A percentile compares a stretch with the other conserved stretches of the same genome.
These are phyloP conservation scores for Hephaestus fuliginosus DNA, from an alignment of 2,797 vertebrate genomes.

Conservation along the genomic window DNA sequence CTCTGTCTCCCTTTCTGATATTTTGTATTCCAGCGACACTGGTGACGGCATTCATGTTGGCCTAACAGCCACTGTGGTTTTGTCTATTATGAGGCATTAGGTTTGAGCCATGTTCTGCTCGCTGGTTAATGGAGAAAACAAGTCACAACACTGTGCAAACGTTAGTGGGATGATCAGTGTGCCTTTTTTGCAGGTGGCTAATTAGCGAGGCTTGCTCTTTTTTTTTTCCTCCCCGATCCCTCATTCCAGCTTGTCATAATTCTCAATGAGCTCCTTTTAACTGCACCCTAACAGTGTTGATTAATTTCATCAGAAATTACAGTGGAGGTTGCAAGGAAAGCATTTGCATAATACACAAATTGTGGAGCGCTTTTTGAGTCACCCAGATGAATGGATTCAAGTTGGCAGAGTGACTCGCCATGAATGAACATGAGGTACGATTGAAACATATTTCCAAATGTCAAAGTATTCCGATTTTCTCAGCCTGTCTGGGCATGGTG, in stretches of 20 bases:
- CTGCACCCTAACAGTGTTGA: slow-evolving; percentile 50
- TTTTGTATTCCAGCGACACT: slow-evolving; percentile 71
- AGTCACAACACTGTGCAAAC: slow-evolving; percentile 53
- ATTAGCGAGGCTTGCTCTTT: slow-evolving; percentile 53
- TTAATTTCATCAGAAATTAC: slow-evolving; percentile 67
- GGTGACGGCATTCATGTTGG: slow-evolving; percentile 35
- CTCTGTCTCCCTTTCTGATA: slow-evolving; percentile 69
- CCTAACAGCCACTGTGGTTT: slow-evolving; percentile 54
- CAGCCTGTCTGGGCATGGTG: slow-evolving; percentile 35
- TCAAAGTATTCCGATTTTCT: slow-evolving; percentile 58
- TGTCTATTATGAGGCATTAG: slow-evolving; percentile 60
- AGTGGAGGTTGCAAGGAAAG: slow-evolving; percentile 38
- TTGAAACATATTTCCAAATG: slow-evolving; percentile 67
- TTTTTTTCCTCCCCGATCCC: background rate
- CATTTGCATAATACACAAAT: slow-evolving; percentile 71
- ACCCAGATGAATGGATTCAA: slow-evolving; percentile 53
- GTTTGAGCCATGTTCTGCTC: slow-evolving; percentile 37
- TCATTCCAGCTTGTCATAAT: slow-evolving; percentile 53
- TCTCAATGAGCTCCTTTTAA: slow-evolving; percentile 61
- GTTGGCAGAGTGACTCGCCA: slow-evolving; percentile 41
- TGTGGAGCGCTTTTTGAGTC: slow-evolving; percentile 50
- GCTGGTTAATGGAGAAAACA: slow-evolving; percentile 63
- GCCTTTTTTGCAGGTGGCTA: slow-evolving; percentile 72
- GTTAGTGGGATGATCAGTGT: slow-evolving; percentile 52
- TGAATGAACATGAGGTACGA: slow-evolving; percentile 68